These are phyloP conservation scores for Macrotus californicus DNA, from an alignment of 2,113 vertebrate species.

Conservation along the genomic window DNA sequence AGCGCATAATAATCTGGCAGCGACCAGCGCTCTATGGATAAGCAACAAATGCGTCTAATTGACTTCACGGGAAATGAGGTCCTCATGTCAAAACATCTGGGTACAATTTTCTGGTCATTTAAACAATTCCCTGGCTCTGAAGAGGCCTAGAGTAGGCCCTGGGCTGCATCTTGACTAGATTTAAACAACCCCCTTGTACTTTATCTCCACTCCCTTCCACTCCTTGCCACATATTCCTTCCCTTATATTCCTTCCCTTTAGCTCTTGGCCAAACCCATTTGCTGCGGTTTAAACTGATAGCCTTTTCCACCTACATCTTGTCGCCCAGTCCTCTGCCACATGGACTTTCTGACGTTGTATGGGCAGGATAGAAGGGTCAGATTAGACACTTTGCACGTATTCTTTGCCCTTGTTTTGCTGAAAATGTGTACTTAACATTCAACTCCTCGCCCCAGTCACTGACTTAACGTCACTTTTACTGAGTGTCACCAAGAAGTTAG, in stretches of 20 bases:
- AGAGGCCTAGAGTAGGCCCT: not conserved
- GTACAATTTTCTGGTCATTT: conserved; percentile 65
- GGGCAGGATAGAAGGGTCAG: not conserved
- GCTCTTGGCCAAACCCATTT: not conserved
- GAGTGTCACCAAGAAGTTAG: not conserved
- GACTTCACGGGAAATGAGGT: conserved; percentile 56
- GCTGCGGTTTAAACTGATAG: not conserved
- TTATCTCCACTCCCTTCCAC: not conserved
- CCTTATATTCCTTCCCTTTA: not conserved
- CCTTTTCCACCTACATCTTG: not conserved
- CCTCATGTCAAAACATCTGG: conserved; percentile 67
- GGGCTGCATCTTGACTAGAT: not conserved
- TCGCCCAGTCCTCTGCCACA: not conserved
- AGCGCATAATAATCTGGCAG: conserved; percentile 39
- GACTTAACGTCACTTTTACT: not conserved
- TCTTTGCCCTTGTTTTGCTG: not conserved
- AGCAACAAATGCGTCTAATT: conserved; percentile 51
- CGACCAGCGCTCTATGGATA: not conserved
- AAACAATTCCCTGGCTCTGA: conserved; percentile 30
- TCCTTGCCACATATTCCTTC: not conserved
- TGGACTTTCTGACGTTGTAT: not conserved
- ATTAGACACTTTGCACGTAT: not conserved
- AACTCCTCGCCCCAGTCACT: not conserved
- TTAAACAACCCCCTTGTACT: not conserved
- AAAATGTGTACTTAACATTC: not conserved